Evolutionary conservation across 2,797 vertebrate genomes (phyloP).

Genomic region (Tympanoctomys barrerae): DNA sequence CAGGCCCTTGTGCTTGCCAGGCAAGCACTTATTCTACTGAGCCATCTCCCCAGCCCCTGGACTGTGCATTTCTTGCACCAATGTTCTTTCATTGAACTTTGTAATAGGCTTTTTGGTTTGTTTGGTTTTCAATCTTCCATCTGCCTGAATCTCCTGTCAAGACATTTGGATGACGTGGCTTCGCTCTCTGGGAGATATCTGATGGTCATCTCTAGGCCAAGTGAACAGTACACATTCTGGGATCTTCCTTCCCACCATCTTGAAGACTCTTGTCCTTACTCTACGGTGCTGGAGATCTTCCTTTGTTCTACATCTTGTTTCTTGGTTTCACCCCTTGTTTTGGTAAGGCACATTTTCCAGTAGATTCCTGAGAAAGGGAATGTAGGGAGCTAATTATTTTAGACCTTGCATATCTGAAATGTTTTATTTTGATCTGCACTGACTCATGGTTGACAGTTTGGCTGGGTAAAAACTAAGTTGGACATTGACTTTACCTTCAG

Average conservation of each 20-base stretch:
- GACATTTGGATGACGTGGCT: fast-evolving
- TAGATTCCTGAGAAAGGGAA: neutral
- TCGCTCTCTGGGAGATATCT: neutral
- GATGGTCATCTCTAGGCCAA: neutral
- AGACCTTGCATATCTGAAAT: neutral
- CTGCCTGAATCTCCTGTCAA: neutral
- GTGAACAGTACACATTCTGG: neutral
- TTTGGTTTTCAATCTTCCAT: neutral
- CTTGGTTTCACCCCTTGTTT: neutral
- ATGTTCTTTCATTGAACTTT: neutral
- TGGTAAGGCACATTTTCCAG: neutral
- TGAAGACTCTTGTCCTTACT: neutral
- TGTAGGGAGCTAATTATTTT: neutral
- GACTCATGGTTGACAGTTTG: neutral
- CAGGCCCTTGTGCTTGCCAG: no score
- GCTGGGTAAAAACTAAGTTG: neutral
- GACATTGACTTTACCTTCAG: neutral
- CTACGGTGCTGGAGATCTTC: neutral
- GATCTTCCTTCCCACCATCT: neutral
- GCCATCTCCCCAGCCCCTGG: neutral
- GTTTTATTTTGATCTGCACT: neutral
- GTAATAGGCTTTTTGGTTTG: neutral
- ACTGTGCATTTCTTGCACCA: neutral
- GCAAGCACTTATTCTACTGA: no score
- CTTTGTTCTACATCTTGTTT: neutral